phyloP scores from a whole-genome alignment of 2,797 vertebrate species.

The Neomorphus geoffroyi region DNA sequence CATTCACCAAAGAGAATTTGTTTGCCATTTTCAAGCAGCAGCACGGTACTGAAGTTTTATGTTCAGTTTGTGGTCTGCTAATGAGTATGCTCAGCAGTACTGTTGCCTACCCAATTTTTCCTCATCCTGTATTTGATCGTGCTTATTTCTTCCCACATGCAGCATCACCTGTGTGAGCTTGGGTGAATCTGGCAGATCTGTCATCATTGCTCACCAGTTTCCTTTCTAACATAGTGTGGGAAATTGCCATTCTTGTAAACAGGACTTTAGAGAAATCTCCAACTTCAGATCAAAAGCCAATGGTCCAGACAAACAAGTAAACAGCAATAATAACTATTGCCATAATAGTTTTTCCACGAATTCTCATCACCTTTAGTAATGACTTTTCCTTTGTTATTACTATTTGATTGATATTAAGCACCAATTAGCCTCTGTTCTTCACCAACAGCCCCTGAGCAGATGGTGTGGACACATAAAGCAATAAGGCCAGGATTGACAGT shows the following conservation, averaged over 20 bases:
- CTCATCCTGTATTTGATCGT: not conserved
- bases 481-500: not conserved
- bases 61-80: not conserved
- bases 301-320: slow-evolving; percentile 51
- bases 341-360: slow-evolving; percentile 47
- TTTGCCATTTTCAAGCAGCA: not conserved
- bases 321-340: slow-evolving; percentile 46
- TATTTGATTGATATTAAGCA: slow-evolving; percentile 41
- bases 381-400: slow-evolving; percentile 33
- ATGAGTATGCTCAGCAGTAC: not conserved
- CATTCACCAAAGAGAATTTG: not conserved
- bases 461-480: not conserved
- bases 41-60: not conserved
- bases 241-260: slow-evolving; percentile 10
- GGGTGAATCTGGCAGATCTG: not conserved
- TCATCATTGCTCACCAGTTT: not conserved
- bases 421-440: not conserved
- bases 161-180: not conserved
- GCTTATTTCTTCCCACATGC: not conserved
- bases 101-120: not conserved
- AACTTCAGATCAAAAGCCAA: slow-evolving; percentile 53
- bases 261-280: slow-evolving; percentile 29
- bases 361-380: slow-evolving; percentile 40
- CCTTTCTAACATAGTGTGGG: not conserved
- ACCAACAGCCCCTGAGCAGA: not conserved